phyloP scores from a whole-genome alignment of 2,113 vertebrate genomes.

The Campylorhamphus procurvoides region DNA sequence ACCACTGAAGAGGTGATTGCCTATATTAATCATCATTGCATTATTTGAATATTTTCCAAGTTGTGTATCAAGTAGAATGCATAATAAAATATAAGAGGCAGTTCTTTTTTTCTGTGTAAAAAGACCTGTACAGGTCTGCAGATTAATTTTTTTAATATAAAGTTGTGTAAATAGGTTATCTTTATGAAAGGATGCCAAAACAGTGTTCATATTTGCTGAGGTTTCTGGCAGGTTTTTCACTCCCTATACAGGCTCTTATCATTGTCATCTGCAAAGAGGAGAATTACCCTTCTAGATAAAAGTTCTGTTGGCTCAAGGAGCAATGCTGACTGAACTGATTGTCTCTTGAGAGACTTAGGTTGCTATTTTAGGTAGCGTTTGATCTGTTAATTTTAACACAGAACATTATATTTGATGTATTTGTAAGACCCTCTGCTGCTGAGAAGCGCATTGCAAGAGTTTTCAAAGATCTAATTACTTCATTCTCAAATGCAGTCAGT shows the following conservation, averaged over 20 bases:
- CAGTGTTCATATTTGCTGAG: not conserved
- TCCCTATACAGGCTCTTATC: not conserved
- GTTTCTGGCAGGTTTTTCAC: not conserved
- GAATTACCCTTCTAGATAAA: not conserved
- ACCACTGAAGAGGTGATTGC: not conserved
- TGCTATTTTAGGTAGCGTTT: not conserved
- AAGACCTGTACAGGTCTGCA: not conserved
- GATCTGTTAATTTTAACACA: not conserved
- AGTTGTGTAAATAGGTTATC: not conserved
- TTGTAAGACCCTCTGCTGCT: not conserved
- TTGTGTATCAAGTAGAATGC: not conserved
- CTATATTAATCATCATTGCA: not conserved
- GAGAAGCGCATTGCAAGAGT: not conserved
- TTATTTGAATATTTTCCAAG: not conserved
- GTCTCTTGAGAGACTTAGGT: not conserved
- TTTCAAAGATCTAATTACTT: not conserved
- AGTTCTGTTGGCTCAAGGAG: not conserved
- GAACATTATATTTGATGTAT: not conserved
- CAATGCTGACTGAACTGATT: not conserved
- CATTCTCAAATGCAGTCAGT: not conserved
- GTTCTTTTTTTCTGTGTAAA: not conserved
- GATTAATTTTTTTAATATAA: not conserved
- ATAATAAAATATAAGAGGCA: not conserved
- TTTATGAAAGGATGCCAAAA: not conserved
- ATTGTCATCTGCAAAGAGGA: not conserved